phyloP scores from a whole-genome alignment of 1,140 invertebrate genomes.

The Drosophila gunungcola region DNA sequence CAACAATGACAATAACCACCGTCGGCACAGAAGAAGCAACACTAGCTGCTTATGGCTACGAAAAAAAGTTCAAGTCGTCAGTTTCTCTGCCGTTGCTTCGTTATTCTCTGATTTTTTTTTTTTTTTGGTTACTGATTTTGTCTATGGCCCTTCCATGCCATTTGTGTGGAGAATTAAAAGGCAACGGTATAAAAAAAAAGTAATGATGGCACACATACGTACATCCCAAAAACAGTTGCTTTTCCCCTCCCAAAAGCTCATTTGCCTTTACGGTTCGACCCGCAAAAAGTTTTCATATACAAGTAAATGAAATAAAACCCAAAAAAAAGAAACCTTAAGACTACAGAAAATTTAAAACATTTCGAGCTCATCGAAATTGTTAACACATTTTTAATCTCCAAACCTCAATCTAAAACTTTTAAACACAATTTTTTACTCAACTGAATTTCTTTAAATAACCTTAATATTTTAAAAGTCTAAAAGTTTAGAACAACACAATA shows the following conservation, averaged over 20 bases:
- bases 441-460: too few relatives aligned
- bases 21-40: conserved; percentile 33
- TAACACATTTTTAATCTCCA: too few relatives aligned
- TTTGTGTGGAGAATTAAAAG: conserved; percentile 72
- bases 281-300: conserved; percentile 21
- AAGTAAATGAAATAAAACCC: conserved; percentile 10
- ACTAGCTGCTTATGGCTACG: conserved; percentile 38
- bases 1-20: conserved; percentile 37
- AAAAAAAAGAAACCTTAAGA: too few relatives aligned
- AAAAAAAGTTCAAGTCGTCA: conserved; percentile 63
- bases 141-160: conserved; percentile 58
- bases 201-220: conserved; percentile 44
- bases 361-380: too few relatives aligned
- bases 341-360: too few relatives aligned
- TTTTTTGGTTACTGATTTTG: conserved; percentile 33
- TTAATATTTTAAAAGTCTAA: too few relatives aligned
- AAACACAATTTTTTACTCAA: too few relatives aligned
- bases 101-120: conserved; percentile 42
- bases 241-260: conserved; percentile 32
- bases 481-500: too few relatives aligned
- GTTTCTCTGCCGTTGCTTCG: conserved; percentile 58
- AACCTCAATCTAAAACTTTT: too few relatives aligned
- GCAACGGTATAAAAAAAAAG: conserved; percentile 71
- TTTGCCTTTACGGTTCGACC: conserved; percentile 33
- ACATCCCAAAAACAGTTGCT: conserved; percentile 23